A percentile compares a stretch with the other conserved stretches of the same genome.
Conservation (phyloP, 2,888 invertebrate genomes). For the Spialia ferax region DNA sequence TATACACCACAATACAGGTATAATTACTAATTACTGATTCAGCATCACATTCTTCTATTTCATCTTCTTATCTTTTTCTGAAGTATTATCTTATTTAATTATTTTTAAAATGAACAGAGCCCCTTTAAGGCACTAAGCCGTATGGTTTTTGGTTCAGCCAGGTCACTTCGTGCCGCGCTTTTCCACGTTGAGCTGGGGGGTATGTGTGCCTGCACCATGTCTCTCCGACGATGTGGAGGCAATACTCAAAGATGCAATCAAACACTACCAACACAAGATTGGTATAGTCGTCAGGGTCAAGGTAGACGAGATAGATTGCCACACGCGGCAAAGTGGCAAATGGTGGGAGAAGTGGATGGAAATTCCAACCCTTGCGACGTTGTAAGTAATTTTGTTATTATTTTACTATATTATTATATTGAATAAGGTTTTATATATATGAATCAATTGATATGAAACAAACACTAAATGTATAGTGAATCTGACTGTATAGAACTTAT, state of each 20-base stretch:
- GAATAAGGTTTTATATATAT: too few species aligned
- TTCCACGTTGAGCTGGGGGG: constrained; percentile 90
- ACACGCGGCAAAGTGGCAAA: constrained; percentile 70
- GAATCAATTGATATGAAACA: too few species aligned
- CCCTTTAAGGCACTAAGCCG: constrained; percentile 54
- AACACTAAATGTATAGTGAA: too few species aligned
- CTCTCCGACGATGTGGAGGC: constrained; percentile 86
- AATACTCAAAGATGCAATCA: constrained; percentile 86
- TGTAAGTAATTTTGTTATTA: constrained; percentile 63
- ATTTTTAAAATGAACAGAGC: not conserved
- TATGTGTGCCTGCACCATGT: constrained; percentile 90
- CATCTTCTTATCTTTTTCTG: too few species aligned
- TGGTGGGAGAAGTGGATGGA: constrained; percentile 75
- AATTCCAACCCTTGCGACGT: constrained; percentile 70
- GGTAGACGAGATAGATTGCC: constrained; percentile 88
- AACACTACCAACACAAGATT: constrained; percentile 87
- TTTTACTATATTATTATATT: too few species aligned
- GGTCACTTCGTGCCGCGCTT: constrained; percentile 91
- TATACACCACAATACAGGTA: too few species aligned
- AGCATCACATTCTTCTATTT: too few species aligned
- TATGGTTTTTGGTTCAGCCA: constrained; percentile 85
- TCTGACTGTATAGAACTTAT: too few species aligned
- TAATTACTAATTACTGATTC: too few species aligned
- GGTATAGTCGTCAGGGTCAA: constrained; percentile 87
- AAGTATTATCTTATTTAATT: not conserved